Conservation (phyloP, 2,797 vertebrate species). For the Pygocentrus nattereri region DNA sequence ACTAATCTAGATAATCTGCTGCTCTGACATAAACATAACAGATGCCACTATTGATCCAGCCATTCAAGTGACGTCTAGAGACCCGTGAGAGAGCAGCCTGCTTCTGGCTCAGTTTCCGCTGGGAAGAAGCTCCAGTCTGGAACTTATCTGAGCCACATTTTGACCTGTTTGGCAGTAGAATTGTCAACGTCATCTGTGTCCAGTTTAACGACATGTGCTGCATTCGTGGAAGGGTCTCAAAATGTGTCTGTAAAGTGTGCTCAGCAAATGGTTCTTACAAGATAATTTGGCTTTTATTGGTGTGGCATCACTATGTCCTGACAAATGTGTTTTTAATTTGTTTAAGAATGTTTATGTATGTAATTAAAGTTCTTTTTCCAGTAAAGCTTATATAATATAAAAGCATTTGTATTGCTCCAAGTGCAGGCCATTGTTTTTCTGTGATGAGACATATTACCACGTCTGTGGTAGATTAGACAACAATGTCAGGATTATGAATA, state of each 20-base stretch:
- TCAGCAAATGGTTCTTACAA: not conserved
- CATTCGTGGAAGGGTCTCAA: not conserved
- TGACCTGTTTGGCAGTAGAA: slow-evolving; percentile 73
- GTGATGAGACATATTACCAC: not conserved
- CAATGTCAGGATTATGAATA: not conserved
- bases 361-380: slow-evolving; percentile 17
- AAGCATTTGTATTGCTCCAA: not conserved
- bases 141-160: slow-evolving; percentile 75
- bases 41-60: slow-evolving; percentile 4
- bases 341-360: slow-evolving; percentile 17
- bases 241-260: slow-evolving; percentile 7
- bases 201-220: slow-evolving; percentile 74
- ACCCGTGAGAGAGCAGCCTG: slow-evolving; percentile 28
- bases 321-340: slow-evolving; percentile 34
- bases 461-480: not conserved
- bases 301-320: not conserved
- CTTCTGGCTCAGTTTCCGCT: slow-evolving; percentile 52
- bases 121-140: slow-evolving; percentile 70
- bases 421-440: not conserved
- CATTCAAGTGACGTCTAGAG: not conserved
- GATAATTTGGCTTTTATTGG: not conserved
- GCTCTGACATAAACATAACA: slow-evolving; percentile 20
- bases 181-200: slow-evolving; percentile 74
- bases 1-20: slow-evolving; percentile 32
- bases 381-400: slow-evolving; percentile 10